Evolutionary conservation across 2,113 vertebrate species (phyloP).

Genomic region (Zosterops japonicus): DNA sequence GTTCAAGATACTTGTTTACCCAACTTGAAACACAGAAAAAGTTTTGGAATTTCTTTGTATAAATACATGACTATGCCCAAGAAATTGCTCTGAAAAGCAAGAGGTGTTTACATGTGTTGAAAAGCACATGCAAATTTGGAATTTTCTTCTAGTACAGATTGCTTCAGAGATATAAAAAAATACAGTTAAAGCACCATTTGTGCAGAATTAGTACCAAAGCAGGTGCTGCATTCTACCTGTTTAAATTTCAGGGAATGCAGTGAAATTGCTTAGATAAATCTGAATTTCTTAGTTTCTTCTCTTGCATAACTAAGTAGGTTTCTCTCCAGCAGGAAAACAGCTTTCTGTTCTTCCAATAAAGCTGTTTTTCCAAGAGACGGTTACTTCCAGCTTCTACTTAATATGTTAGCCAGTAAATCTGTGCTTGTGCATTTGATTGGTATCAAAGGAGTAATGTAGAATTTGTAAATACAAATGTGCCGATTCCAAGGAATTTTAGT

Average conservation of each 20-base stretch:
- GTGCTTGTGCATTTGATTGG: not conserved
- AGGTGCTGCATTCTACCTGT: not conserved
- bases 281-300: not conserved
- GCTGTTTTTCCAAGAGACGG: not conserved
- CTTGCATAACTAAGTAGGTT: not conserved
- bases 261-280: not conserved
- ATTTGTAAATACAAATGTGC: not conserved
- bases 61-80: not conserved
- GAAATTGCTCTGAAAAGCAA: not conserved
- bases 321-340: not conserved
- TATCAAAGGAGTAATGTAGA: not conserved
- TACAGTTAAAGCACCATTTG: not conserved
- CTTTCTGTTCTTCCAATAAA: not conserved
- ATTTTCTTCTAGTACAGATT: not conserved
- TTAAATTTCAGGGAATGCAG: not conserved
- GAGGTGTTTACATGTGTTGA: not conserved
- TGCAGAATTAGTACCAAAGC: not conserved
- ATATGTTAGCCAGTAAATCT: not conserved
- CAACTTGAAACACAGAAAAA: not conserved
- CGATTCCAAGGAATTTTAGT: not conserved
- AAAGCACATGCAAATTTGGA: not conserved
- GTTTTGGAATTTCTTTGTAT: not conserved
- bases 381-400: not conserved
- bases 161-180: not conserved
- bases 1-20: not conserved